phyloP scores from a whole-genome alignment of 2,113 vertebrate genomes.

The Cardinalis cardinalis region DNA sequence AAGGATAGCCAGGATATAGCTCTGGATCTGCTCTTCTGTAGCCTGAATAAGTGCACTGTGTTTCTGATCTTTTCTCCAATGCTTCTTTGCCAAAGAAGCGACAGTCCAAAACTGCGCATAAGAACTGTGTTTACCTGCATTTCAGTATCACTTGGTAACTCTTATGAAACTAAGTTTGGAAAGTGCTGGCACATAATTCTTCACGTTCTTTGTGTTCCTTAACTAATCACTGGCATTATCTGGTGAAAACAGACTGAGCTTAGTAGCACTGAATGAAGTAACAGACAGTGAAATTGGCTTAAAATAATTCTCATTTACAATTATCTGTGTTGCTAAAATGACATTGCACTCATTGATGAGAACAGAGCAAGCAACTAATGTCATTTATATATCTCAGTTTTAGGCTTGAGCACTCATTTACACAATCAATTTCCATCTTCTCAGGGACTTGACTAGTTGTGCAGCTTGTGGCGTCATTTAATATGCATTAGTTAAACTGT shows the following conservation, averaged over 20 bases:
- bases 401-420: not conserved
- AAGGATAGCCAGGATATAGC: not conserved
- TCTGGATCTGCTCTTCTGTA: not conserved
- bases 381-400: rapidly evolving
- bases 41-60: not conserved
- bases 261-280: not conserved
- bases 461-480: not conserved
- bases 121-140: not conserved
- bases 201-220: not conserved
- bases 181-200: not conserved
- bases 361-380: not conserved
- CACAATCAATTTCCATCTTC: not conserved
- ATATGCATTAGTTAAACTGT: not conserved
- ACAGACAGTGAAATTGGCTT: not conserved
- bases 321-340: not conserved
- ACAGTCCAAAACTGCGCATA: not conserved
- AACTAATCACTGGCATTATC: not conserved
- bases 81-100: not conserved
- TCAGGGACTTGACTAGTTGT: not conserved
- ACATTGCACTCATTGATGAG: not conserved
- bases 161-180: not conserved
- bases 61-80: not conserved
- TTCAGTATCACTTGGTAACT: not conserved
- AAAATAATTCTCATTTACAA: not conserved
- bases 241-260: not conserved